Base-by-base conservation (phyloP, 2,888 invertebrate species). In the Pemphredon lugubris region DNA sequence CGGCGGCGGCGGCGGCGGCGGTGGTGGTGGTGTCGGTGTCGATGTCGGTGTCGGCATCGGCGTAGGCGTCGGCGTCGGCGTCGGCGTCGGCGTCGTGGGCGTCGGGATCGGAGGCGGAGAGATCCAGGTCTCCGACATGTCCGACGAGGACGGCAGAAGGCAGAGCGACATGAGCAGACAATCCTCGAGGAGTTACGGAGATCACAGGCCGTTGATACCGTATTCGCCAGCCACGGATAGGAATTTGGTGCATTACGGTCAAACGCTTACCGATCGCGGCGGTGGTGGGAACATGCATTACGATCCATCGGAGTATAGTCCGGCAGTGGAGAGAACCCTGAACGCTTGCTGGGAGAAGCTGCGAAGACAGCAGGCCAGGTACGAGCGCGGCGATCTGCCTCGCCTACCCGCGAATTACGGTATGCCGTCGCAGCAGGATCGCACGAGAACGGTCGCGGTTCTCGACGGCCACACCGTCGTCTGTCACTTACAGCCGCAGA, bases 391-490 rank as follows among this genome's bases (percentile, higher is more conserved):
- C 13, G 89, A 89, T 39, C 72, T 87, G 60, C 84, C 86, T 5
- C 83, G 88, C 48, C 73, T 87, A 23, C 83, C 84, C 2, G 69
- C 75, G 14, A 59, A 23, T 7, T 87, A 88, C 75, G 87, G 84
- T 2, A 72, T 85, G 16, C 83, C 86, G 13, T 81, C 81, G 9
- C 86, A 84, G 48, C 87, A 85, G 67, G 89, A 89, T 57, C 89
- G 88, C 74, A 87, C 88, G 69, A 82, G 90, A 64, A 88, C 89
- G 21, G 94, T 96, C 23, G 96, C 96, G 11, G 96, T 96, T 71
- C 91, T 96, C 57, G 95, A 96, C 87, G 96, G 96, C 45, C 94
- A 94, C 85, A 96, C 96, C 69, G 96, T 96, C 66, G 95, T 96
- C 64, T 96, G 96, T 90, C 96, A 96, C 87, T 90, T 96, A 83